A percentile compares a stretch with the other conserved stretches of the same genome.
Evolutionary conservation across 2,113 vertebrate genomes (phyloP).

Genomic region (Mus pahari): DNA sequence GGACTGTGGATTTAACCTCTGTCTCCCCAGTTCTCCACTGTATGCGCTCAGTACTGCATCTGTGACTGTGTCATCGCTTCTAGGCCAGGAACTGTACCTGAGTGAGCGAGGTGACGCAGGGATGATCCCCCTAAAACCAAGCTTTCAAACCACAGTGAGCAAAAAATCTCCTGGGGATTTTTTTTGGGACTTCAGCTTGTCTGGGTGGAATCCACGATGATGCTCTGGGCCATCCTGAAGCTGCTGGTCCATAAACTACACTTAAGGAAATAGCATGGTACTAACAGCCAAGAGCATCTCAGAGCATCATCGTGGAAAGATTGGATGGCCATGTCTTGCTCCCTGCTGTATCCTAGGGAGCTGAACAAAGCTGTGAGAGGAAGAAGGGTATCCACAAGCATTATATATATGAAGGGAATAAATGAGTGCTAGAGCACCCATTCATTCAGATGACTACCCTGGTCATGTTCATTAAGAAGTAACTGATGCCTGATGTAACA

Average conservation of each 20-base stretch:
- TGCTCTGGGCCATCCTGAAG: background rate
- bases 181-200: background rate
- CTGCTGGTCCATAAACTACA: background rate
- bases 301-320: background rate
- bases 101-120: rapidly evolving
- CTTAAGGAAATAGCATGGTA: background rate
- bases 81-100: background rate
- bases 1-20: background rate
- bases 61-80: rapidly evolving
- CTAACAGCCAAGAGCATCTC: background rate
- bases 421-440: background rate
- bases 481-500: background rate
- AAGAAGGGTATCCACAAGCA: rapidly evolving
- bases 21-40: rapidly evolving
- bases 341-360: background rate
- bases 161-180: background rate
- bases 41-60: background rate
- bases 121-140: background rate
- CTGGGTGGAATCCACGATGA: no score
- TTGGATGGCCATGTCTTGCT: background rate
- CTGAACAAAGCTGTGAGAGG: background rate
- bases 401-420: no score
- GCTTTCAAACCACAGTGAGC: background rate
- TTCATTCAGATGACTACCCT: background rate
- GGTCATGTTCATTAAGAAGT: background rate